Evolutionary conservation across 2,797 vertebrate genomes (phyloP).

Genomic region (Oryzias sinensis): DNA sequence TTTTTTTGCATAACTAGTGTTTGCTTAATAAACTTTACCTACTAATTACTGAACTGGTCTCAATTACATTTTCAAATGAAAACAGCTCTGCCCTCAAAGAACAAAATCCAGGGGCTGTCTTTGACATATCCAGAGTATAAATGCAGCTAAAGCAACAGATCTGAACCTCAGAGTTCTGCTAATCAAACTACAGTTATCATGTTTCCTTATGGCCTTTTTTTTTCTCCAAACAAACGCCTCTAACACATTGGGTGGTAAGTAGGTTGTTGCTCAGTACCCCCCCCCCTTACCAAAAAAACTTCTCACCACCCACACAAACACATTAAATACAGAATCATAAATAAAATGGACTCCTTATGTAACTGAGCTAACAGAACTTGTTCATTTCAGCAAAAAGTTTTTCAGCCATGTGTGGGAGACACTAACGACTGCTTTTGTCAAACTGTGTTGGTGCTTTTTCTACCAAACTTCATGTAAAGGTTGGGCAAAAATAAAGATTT

Average conservation of each 20-base stretch:
- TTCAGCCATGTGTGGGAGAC: slow-evolving; percentile 58
- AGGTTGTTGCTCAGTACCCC: slow-evolving; percentile 64
- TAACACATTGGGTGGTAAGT: slow-evolving; percentile 57
- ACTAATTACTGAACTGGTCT: background rate
- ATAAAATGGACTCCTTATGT: slow-evolving; percentile 69
- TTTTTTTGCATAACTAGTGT: too few species aligned
- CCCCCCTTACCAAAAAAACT: slow-evolving; percentile 42
- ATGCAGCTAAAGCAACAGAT: background rate
- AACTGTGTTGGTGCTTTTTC: slow-evolving; percentile 34
- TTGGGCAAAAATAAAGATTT: too few species aligned
- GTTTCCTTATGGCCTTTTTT: slow-evolving; percentile 39
- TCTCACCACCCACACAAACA: slow-evolving; percentile 72
- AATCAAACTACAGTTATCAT: slow-evolving; percentile 37
- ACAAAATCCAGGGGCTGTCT: background rate
- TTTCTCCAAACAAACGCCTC: slow-evolving; percentile 34
- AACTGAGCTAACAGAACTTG: slow-evolving; percentile 59
- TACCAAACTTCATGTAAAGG: too few species aligned
- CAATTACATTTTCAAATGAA: background rate
- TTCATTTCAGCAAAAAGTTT: slow-evolving; percentile 64
- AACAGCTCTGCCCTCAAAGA: too few species aligned
- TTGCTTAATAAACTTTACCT: background rate
- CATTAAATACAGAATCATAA: slow-evolving; percentile 72
- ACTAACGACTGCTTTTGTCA: slow-evolving; percentile 45
- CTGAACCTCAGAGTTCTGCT: slow-evolving; percentile 5
- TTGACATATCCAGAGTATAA: background rate